Percentiles rank a stretch among this genome's conserved stretches.
Conservation (phyloP, 2,888 invertebrate genomes). For the Mantis religiosa region DNA sequence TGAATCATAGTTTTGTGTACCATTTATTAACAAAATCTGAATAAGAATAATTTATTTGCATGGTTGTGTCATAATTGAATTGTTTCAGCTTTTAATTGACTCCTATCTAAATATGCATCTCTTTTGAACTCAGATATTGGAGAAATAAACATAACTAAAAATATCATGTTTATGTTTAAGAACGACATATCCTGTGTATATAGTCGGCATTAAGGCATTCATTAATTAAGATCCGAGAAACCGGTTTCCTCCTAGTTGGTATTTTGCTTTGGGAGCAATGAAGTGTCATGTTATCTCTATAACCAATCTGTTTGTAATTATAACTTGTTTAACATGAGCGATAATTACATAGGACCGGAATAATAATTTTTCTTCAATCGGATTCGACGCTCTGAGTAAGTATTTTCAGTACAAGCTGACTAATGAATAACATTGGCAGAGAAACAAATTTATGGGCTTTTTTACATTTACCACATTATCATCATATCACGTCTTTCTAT, state of each 20-base stretch:
- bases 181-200: neutral
- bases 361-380: neutral
- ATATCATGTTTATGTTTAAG: neutral
- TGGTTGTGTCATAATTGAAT: neutral
- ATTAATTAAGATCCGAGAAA: neutral
- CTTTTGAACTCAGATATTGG: neutral
- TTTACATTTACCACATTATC: neutral
- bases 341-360: neutral
- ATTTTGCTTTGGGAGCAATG: neutral
- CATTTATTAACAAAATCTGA: no score
- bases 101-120: neutral
- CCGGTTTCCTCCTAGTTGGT: neutral
- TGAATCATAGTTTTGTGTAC: no score
- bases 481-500: neutral
- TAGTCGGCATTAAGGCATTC: neutral
- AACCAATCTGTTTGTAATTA: conserved; percentile 1
- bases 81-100: neutral
- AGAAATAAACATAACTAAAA: neutral
- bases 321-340: neutral
- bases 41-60: no score
- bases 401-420: neutral
- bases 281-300: neutral
- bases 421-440: neutral
- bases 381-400: neutral
- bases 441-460: neutral